Evolutionary conservation across 2,113 vertebrate genomes (phyloP), one percentile per base, ranked within the genome.

Genomic region (Pyrgilauda ruficollis): DNA sequence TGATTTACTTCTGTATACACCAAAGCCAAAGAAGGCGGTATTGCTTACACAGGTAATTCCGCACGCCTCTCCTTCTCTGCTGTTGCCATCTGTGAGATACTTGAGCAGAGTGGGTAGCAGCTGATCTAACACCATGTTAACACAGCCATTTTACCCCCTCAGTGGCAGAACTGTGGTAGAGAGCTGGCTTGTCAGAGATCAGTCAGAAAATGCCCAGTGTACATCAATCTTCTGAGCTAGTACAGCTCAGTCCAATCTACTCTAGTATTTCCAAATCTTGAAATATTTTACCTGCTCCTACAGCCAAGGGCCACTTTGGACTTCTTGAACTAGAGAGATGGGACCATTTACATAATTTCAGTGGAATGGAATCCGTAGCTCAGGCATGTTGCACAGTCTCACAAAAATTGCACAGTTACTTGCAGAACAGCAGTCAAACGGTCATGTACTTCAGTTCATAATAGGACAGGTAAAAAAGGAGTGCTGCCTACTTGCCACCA

Each of bases 1-100:
- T 24, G 20, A 69, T 93, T 89, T 79, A 53, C 20, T 69, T 39
- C 69, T 39, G 43, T n/a, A 20, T 22, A 33, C 22, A 49, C 5
- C 0, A 9, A 20, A 58, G 37, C 83, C 39, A 83, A 75, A 89
- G 69, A 73, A 78, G 16, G 28, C 52, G 20, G 17, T 67, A 52
- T 55, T 2, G 2, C 58, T 94, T 59, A 27, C 1, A 9, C 19
- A 69, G 0, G 0, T 44, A 61, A 84, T 31, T 23, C 9, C 64
- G 30, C 39, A 41, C 12, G 39, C 46, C 13, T 90, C 10, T 87
- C 20, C 35, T 89, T 20, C 35, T 66, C n/a, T 63, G 43, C 30
- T 61, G 16, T 62, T 3, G 5, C 56, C 43, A n/a, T 30, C 21
- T 74, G 49, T 30, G 46, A 66, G 18, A 43, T 55, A 23, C 30